phyloP scores from a whole-genome alignment of 2,888 invertebrate species.

The Dynastes hyllus region DNA sequence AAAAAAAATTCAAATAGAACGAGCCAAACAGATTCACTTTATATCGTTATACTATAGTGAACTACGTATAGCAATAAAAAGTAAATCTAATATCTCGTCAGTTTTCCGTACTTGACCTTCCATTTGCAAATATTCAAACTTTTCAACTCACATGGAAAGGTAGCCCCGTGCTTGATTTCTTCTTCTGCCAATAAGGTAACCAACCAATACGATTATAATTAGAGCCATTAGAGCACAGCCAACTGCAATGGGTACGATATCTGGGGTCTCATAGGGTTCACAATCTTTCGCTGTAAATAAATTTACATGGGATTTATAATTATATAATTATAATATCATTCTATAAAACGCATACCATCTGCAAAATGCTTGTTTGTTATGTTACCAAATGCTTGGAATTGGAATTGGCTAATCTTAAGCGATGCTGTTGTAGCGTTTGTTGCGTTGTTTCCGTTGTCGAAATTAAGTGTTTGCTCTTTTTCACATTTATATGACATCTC shows the following conservation, averaged over 20 bases:
- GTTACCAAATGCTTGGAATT: constrained; percentile 83
- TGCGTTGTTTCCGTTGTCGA: constrained; percentile 69
- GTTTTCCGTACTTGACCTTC: constrained; percentile 44
- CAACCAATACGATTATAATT: constrained; percentile 92
- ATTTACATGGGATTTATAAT: constrained; percentile 1
- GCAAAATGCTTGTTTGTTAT: constrained; percentile 75
- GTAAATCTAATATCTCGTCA: constrained; percentile 41
- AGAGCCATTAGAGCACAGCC: constrained; percentile 93
- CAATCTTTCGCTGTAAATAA: constrained; percentile 80
- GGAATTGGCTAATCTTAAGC: constrained; percentile 77
- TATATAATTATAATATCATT: constrained; percentile 15
- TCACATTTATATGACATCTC: constrained; percentile 84
- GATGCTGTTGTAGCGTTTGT: constrained; percentile 67
- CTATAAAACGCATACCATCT: constrained; percentile 73
- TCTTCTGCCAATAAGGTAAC: constrained; percentile 94
- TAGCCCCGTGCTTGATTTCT: constrained; percentile 89
- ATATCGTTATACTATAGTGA: constrained; percentile 19
- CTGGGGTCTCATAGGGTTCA: constrained; percentile 82
- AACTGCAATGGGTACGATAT: constrained; percentile 97
- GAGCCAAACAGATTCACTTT: constrained; percentile 48
- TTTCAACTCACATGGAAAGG: constrained; percentile 84
- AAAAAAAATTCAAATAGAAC: constrained; percentile 34
- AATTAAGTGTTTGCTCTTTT: constrained; percentile 75
- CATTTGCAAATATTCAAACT: constrained; percentile 48
- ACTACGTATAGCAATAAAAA: constrained; percentile 27